Base-by-base conservation (phyloP, 2,888 invertebrate species). In the Anarsia innoxiella region DNA sequence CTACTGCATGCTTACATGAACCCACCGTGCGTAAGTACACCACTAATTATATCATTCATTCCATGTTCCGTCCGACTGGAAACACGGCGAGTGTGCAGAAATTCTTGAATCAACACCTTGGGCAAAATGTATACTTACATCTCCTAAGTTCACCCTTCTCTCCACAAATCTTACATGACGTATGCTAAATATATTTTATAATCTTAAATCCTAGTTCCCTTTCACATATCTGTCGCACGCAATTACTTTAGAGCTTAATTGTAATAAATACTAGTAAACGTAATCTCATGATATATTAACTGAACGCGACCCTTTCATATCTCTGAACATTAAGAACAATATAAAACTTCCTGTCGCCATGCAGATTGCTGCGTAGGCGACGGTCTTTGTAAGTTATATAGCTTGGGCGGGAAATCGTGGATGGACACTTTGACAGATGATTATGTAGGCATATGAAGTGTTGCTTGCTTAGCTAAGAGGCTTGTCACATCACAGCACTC, bases 351-450 rank as follows among this genome's bases (percentile, higher is more conserved):
- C 71, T 60, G 67, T 59, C 19, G n/a, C 8, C 62, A 49, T 47
- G 44, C 41, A 54, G 56, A 67, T 60, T 66, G 59, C 42, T 53
- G 66, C 58, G 77, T 76, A 61, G 78, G 76, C 61, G 67, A 54
- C 50, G 53, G 56, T 62, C 61, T 63, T 52, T 49, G 51, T 59
- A 64, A 28, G 31, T 23, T 39, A 29, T 36, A 46, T 37, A 31
- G 41, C 36, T 45, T 58, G 53, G 46, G 48, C 55, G 52, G 40
- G 42, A 59, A 57, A 56, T 47, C 56, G n/a, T n/a, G n/a, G n/a
- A n/a, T n/a, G 45, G 51, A 48, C 53, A 44, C 51, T 65, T 57
- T 59, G 63, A 66, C 59, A 52, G 48, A 59, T 48, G 43, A 50
- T 46, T 49, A 47, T 39, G 54, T 51, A 51, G 55, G 56, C 46